Percentiles rank a stretch among this genome's conserved stretches.
These are phyloP conservation scores for Magallana angulata DNA, from an alignment of 1,140 invertebrate species.

Conservation along the genomic window DNA sequence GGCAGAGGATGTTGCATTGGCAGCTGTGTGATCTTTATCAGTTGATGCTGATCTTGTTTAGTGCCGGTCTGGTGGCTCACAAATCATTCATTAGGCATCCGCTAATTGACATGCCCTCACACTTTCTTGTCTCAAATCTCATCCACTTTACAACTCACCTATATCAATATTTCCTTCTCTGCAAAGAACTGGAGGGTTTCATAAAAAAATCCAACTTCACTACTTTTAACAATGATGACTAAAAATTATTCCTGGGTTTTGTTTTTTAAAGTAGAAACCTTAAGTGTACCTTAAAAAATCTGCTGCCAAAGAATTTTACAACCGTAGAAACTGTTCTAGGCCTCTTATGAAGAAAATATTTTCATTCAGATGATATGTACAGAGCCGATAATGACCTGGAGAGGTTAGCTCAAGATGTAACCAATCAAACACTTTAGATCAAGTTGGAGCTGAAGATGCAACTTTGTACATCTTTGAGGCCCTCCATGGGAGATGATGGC, in stretches of 20 bases:
- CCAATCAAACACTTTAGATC: slow-evolving; percentile 33
- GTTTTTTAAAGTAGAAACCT: slow-evolving; percentile 1
- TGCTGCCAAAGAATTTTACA: slow-evolving; percentile 23
- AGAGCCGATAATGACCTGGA: slow-evolving; percentile 28
- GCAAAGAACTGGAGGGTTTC: neutral
- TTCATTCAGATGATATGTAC: slow-evolving; percentile 34
- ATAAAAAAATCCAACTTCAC: neutral
- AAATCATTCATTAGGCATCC: slow-evolving; percentile 34
- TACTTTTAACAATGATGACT: neutral
- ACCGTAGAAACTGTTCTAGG: slow-evolving; percentile 17
- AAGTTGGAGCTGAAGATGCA: slow-evolving; percentile 32
- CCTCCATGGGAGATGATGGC: neutral
- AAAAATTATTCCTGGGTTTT: neutral
- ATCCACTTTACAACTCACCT: neutral
- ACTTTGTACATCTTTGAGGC: neutral
- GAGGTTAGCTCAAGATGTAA: slow-evolving; percentile 25
- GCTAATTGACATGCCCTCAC: slow-evolving; percentile 7
- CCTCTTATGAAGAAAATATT: slow-evolving; percentile 14
- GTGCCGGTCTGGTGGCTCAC: slow-evolving; percentile 16
- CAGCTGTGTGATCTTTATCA: slow-evolving; percentile 33
- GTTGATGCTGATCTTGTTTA: slow-evolving; percentile 26
- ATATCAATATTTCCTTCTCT: neutral
- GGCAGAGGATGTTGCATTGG: slow-evolving; percentile 1
- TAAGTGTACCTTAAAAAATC: slow-evolving; percentile 8
- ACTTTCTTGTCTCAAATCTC: slow-evolving; percentile 6